Evolutionary conservation across 2,113 vertebrate genomes (phyloP), one percentile per base, ranked within the genome.

Genomic region (Menidia beryllina): DNA sequence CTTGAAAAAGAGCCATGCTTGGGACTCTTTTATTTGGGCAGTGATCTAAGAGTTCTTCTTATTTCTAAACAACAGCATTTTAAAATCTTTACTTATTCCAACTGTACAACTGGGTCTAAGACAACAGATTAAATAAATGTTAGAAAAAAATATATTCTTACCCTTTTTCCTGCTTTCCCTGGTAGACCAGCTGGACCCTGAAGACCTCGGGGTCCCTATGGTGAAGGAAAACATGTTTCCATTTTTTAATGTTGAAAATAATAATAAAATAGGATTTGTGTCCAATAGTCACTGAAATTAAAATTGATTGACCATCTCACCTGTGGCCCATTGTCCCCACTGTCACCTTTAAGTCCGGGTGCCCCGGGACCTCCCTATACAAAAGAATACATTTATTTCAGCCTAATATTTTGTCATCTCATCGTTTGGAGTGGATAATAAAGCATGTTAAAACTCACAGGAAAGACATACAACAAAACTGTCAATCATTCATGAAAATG

Each of bases 81-180:
- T 2, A 2, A 2, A 24, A 57, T 51, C 23, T 27, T 36, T 45
- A 59, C 8, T 7, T 17, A 34, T 53, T 56, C 2, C 25, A 54
- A 19, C 5, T 50, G 60, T 11, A 47, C n/a, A 50, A 15, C 34
- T 38, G 20, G 51, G 12, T 6, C 52, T 3, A 34, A 3, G 7
- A 51, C 49, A 5, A 48, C 12, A 61, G 59, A 64, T 45, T 17
- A 47, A n/a, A 27, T 57, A 30, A 57, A 41, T 24, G 0, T 25
- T 3, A 39, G 34, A 27, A 19, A 36, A 17, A 7, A 69, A 77
- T 56, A 3, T 14, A 26, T 47, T 89, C 93, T 77, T 93, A 99
- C 97, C 93, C 97, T 93, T 89, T 98, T 98, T 55, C 98, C 97
- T 88, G 92, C 0, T 90, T 99, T 99, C 75, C 98, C 98, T 24